These are phyloP conservation scores for Dendrophyllia cribrosa DNA, from an alignment of 64 coral and sea anemone species.

Conservation along the genomic window DNA sequence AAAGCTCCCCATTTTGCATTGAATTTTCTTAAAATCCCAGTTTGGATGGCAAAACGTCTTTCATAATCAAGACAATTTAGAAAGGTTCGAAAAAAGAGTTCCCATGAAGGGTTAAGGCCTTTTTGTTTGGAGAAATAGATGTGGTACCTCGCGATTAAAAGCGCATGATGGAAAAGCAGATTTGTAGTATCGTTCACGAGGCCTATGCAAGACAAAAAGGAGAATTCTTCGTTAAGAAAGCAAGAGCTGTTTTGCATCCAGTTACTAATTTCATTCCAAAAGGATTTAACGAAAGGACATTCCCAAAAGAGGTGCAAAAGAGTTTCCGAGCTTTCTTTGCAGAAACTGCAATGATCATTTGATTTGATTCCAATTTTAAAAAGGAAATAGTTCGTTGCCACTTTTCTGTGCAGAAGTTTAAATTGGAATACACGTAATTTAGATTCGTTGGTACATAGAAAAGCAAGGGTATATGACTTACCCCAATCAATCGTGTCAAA, in stretches of 20 bases:
- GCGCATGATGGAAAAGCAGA: neutral
- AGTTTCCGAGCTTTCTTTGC: conserved; percentile 17
- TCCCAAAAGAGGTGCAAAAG: conserved; percentile 15
- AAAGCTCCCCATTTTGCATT: neutral
- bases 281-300: neutral
- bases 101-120: neutral
- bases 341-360: conserved; percentile 18
- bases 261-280: neutral
- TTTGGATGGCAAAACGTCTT: neutral
- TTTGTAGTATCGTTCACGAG: neutral
- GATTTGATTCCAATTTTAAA: neutral
- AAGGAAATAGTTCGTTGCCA: conserved; percentile 15
- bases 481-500: neutral
- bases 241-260: neutral
- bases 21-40: neutral
- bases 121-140: neutral
- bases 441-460: neutral
- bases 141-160: neutral
- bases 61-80: neutral
- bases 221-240: neutral
- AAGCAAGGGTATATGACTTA: neutral
- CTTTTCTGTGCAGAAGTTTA: conserved; percentile 36
- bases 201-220: neutral
- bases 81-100: neutral
- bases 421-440: conserved; percentile 30